Conservation (phyloP, 1,140 invertebrate genomes). For the Drosophila saltans region DNA sequence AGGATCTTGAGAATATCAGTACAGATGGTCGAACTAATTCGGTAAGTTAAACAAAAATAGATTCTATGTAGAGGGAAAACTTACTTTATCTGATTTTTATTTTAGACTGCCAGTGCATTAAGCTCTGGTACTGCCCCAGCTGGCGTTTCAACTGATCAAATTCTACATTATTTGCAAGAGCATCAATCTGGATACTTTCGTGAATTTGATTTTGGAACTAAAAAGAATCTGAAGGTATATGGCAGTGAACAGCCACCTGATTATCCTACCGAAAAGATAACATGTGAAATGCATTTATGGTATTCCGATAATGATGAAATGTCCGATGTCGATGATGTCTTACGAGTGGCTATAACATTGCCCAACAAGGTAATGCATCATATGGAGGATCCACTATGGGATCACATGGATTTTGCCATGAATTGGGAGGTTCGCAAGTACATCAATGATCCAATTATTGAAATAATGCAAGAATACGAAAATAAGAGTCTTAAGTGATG, state of each 20-base stretch:
- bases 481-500: background rate
- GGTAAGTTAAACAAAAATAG: constrained; percentile 1
- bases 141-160: constrained; percentile 89
- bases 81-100: no score
- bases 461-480: constrained; percentile 83
- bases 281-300: constrained; percentile 85
- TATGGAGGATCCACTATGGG: constrained; percentile 39
- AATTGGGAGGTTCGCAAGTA: constrained; percentile 82
- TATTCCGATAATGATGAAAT: constrained; percentile 87
- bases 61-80: constrained; percentile 80
- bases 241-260: constrained; percentile 83
- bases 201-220: constrained; percentile 80
- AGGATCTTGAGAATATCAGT: background rate
- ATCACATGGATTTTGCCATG: constrained; percentile 82
- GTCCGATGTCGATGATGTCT: constrained; percentile 33
- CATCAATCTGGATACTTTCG: constrained; percentile 82
- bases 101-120: constrained; percentile 85
- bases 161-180: constrained; percentile 88
- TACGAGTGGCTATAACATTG: constrained; percentile 23
- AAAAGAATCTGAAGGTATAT: constrained; percentile 83
- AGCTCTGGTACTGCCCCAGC: constrained; percentile 87
- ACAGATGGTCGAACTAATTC: constrained; percentile 26
- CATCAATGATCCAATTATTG: constrained; percentile 82
- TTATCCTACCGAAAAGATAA: constrained; percentile 83
- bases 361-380: constrained; percentile 46